phyloP scores from a whole-genome alignment of 2,888 invertebrate species.

The Calliphora vomitoria region DNA sequence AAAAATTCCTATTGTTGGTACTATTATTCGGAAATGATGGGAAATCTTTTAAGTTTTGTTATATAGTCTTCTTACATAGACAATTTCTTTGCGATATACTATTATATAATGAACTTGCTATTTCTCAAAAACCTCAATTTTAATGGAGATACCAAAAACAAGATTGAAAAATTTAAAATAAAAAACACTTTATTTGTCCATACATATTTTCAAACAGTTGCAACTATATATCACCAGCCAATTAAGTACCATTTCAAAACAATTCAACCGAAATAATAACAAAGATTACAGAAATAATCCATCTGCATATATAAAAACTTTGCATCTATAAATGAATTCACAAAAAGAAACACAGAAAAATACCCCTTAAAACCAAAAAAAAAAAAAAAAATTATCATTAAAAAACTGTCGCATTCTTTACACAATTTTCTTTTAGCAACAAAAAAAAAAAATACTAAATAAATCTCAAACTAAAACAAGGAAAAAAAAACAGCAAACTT shows the following conservation, averaged over 20 bases:
- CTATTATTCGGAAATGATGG: too few relatives aligned
- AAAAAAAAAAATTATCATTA: background rate
- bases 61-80: too few relatives aligned
- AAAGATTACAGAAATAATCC: conserved; percentile 46
- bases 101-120: too few relatives aligned
- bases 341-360: background rate
- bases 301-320: conserved; percentile 23
- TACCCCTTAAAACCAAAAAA: background rate
- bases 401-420: conserved; percentile 53
- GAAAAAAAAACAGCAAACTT: background rate
- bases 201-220: conserved; percentile 4
- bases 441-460: background rate
- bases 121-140: too few relatives aligned
- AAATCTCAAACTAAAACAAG: conserved; percentile 1
- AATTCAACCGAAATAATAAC: conserved; percentile 48
- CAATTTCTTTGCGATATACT: too few relatives aligned
- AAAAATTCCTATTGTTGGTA: too few relatives aligned
- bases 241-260: conserved; percentile 9
- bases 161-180: too few relatives aligned
- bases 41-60: too few relatives aligned
- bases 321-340: too few relatives aligned
- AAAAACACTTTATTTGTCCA: too few relatives aligned
- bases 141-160: too few relatives aligned
- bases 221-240: background rate
- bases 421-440: conserved; percentile 5